phyloP scores from a whole-genome alignment of 2,888 invertebrate genomes.

The Scelioninae gen. 1 region DNA sequence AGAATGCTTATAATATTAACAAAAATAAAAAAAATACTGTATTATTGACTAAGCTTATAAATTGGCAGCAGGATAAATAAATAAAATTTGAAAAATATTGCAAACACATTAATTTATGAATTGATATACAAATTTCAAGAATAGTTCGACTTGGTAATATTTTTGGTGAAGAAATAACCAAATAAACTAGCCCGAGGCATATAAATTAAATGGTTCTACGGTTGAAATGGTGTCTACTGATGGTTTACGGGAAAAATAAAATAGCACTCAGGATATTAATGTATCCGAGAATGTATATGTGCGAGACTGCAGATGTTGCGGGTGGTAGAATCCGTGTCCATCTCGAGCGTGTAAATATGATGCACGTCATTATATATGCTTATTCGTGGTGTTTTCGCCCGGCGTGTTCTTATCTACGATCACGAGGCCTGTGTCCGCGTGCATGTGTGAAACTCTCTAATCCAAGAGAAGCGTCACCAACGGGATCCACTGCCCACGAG shows the following conservation, averaged over 20 bases:
- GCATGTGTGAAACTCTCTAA: slow-evolving; percentile 47
- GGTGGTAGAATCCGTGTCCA: slow-evolving; percentile 57
- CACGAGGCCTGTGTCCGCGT: slow-evolving; percentile 29
- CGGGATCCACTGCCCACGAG: slow-evolving; percentile 77
- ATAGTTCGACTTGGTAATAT: not conserved
- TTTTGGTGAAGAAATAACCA: not conserved
- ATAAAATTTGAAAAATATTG: too few species aligned
- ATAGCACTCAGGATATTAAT: slow-evolving; percentile 17
- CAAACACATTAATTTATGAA: too few species aligned
- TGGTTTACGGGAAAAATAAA: slow-evolving; percentile 23
- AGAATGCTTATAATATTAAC: too few species aligned
- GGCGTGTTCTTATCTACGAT: slow-evolving; percentile 62
- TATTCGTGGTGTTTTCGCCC: slow-evolving; percentile 57
- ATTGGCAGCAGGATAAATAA: too few species aligned
- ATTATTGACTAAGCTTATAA: too few species aligned
- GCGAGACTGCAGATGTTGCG: slow-evolving; percentile 49
- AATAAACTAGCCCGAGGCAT: not conserved
- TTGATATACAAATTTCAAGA: too few species aligned
- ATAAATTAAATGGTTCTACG: slow-evolving; percentile 17
- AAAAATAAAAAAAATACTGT: too few species aligned
- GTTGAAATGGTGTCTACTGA: slow-evolving; percentile 17
- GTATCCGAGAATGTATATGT: slow-evolving; percentile 11
- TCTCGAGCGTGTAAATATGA: slow-evolving; percentile 62
- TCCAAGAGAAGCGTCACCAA: slow-evolving; percentile 74
- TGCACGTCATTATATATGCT: slow-evolving; percentile 66